Evolutionary conservation across 2,113 vertebrate species (phyloP), one percentile per base, ranked within the genome.

Genomic region (Poeciliopsis prolifica): DNA sequence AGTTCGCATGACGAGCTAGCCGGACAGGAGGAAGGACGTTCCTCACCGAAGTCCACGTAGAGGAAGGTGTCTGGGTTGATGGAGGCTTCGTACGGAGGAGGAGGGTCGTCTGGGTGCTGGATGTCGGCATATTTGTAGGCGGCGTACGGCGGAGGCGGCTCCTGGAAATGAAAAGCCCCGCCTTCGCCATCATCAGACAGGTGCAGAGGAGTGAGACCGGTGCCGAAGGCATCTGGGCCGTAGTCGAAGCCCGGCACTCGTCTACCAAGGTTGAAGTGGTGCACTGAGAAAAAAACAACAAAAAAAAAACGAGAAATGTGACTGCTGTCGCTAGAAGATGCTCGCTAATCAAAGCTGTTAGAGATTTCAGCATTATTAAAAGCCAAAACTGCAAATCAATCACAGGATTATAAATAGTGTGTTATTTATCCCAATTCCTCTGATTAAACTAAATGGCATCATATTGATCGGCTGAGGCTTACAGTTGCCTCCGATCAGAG

Each of bases 121-220:
- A 97, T 96, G 85, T 98, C 97, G 0, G 98, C 97, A 82, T 98
- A 98, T 89, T 99, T 99, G 92, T 97, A 99, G 2, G 98, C 98
- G 0, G 96, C 97, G 31, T 99, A 99, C 1, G 98, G 98, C 0
- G 98, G 98, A 0, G 98, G 98, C 0, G 98, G 98, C 89, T 98
- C 97, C 0, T 98, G 97, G 93, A 99, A 99, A 77, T 99, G 98
- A 91, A 99, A 99, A 17, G 97, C 96, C 0, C 97, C 98, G 0
- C 96, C 97, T 72, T 98, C 97, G 2, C 98, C 98, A 9, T 99
- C 98, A 0, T 99, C 98, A 1, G 98, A 99, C 61, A 99, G 96
- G 76, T 99, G 98, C 71, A 99, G 93, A 0, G 98, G 98, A 0
- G 98, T 99, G 72, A 99, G 96, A 75, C 98, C 98, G 0, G 98